Percentiles rank a stretch among this genome's conserved stretches.
phyloP scores from a whole-genome alignment of 23 tunicate genomes.

The Halocynthia aurantium region DNA sequence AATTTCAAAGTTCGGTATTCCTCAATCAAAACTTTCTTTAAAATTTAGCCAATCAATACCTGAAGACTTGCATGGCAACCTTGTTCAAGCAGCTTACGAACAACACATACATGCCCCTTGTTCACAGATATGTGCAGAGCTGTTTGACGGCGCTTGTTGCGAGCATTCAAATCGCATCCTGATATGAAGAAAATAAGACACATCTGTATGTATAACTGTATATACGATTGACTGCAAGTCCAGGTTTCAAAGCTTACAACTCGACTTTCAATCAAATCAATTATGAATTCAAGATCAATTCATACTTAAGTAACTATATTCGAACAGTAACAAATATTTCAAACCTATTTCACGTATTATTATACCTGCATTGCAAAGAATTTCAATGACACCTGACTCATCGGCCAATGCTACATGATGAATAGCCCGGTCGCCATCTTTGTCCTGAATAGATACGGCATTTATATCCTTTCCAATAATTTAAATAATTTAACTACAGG shows the following conservation, averaged over 20 bases:
- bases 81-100: slow-evolving; percentile 59
- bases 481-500: not conserved
- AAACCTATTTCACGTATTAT: not conserved
- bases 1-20: too few species aligned
- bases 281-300: too few species aligned
- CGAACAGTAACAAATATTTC: too few species aligned
- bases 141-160: slow-evolving; percentile 92
- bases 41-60: slow-evolving; percentile 13
- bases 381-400: slow-evolving; percentile 64
- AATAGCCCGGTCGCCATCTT: slow-evolving; percentile 88
- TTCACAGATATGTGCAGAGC: slow-evolving; percentile 90
- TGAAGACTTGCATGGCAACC: slow-evolving; percentile 88
- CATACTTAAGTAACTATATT: too few species aligned
- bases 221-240: too few species aligned
- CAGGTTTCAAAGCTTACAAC: too few species aligned
- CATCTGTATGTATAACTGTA: too few species aligned
- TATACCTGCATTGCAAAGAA: slow-evolving; percentile 68
- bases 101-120: slow-evolving; percentile 91
- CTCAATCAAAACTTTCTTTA: not conserved
- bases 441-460: slow-evolving; percentile 35
- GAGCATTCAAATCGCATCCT: slow-evolving; percentile 97
- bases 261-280: too few species aligned
- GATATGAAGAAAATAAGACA: not conserved
- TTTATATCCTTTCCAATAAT: not conserved
- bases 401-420: slow-evolving; percentile 89